A percentile compares a stretch with the other conserved stretches of the same genome.
These are phyloP conservation scores for Cichlasoma orientale DNA, from an alignment of 2,797 vertebrate genomes.

Conservation along the genomic window DNA sequence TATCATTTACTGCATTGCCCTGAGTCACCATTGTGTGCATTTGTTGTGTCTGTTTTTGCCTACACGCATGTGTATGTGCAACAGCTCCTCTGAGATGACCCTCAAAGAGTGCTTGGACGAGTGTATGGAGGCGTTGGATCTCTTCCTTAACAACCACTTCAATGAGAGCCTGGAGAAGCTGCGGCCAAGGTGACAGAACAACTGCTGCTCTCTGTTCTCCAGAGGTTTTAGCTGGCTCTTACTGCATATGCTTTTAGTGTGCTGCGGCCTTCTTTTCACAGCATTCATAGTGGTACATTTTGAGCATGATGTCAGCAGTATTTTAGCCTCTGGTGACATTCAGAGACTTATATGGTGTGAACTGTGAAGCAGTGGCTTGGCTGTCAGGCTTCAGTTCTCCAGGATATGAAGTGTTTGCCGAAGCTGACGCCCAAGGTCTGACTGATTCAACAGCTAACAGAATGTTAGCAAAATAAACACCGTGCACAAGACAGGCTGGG, in stretches of 20 bases:
- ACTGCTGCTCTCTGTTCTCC: background rate
- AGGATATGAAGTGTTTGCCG: conserved; percentile 85
- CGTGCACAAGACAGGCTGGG: conserved; percentile 14
- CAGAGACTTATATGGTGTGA: background rate
- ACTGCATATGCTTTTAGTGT: background rate
- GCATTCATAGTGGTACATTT: background rate
- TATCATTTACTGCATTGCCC: background rate
- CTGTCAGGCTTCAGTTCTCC: conserved; percentile 63
- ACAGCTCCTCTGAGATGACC: conserved; percentile 72
- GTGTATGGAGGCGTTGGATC: conserved; percentile 86
- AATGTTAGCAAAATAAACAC: conserved; percentile 68
- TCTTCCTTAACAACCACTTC: conserved; percentile 88
- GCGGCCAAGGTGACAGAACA: conserved; percentile 77
- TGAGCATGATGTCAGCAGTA: conserved; percentile 37
- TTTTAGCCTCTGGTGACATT: conserved; percentile 1
- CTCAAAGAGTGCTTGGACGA: conserved; percentile 81
- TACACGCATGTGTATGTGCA: conserved; percentile 12
- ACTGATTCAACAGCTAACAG: conserved; percentile 55
- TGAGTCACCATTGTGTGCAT: background rate
- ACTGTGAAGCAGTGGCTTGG: conserved; percentile 2
- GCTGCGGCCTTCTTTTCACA: background rate
- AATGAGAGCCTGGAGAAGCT: conserved; percentile 84
- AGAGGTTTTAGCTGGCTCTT: background rate
- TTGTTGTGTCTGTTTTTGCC: conserved; percentile 5
- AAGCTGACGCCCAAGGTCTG: conserved; percentile 80